Evolutionary conservation across 2,797 vertebrate species (phyloP).

Genomic region (Myotis findleyi): DNA sequence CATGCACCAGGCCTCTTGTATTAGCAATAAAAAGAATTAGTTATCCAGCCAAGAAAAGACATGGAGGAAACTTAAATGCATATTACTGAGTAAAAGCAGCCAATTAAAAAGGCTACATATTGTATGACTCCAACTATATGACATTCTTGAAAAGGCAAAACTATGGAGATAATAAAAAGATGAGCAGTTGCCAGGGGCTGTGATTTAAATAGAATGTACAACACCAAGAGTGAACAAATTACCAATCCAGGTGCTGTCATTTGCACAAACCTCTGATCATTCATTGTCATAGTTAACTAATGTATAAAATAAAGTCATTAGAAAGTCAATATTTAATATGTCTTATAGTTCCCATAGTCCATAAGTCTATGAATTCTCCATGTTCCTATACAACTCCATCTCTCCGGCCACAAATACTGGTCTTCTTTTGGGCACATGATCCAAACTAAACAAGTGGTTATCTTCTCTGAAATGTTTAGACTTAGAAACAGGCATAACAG

Average conservation of each 20-base stretch:
- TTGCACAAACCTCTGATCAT: background rate
- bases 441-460: background rate
- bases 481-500: background rate
- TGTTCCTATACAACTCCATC: background rate
- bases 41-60: background rate
- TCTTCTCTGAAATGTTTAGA: constrained; percentile 25
- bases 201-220: background rate
- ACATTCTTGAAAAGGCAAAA: background rate
- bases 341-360: background rate
- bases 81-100: background rate
- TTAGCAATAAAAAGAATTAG: background rate
- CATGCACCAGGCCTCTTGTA: background rate
- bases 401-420: background rate
- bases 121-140: background rate
- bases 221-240: background rate
- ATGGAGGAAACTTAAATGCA: background rate
- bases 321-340: background rate
- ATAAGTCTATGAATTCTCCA: background rate
- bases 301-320: background rate
- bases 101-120: background rate
- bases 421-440: background rate
- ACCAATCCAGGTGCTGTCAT: background rate
- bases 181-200: background rate
- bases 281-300: background rate
- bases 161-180: background rate